Evolutionary conservation across 2,888 invertebrate genomes (phyloP).

Genomic region (Drosophila mimica): DNA sequence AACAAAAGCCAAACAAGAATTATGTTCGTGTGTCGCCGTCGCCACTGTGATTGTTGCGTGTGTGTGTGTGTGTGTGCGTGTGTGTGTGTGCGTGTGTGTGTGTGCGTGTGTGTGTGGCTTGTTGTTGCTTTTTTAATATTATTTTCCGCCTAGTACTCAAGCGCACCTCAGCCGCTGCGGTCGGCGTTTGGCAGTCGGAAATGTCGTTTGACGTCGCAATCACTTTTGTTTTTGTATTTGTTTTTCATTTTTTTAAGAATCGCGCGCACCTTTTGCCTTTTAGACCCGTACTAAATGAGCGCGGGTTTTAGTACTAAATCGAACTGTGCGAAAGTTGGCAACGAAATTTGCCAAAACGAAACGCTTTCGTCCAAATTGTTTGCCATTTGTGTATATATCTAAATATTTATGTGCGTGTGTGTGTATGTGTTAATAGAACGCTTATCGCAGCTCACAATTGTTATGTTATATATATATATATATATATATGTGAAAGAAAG

Average conservation of each 20-base stretch:
- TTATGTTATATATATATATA: slow-evolving; percentile 26
- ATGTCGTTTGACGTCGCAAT: slow-evolving; percentile 48
- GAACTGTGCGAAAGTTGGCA: slow-evolving; percentile 52
- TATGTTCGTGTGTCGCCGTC: slow-evolving; percentile 62
- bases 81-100: not conserved
- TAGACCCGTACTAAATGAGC: slow-evolving; percentile 47
- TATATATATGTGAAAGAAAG: slow-evolving; percentile 21
- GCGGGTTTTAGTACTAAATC: slow-evolving; percentile 48
- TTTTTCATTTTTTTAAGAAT: slow-evolving; percentile 1
- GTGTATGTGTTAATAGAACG: slow-evolving; percentile 30
- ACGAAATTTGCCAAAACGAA: slow-evolving; percentile 34
- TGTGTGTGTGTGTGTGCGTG: slow-evolving; percentile 10
- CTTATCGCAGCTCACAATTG: slow-evolving; percentile 54
- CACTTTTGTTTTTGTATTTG: slow-evolving; percentile 23
- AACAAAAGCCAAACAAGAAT: slow-evolving; percentile 52
- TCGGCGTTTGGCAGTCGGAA: slow-evolving; percentile 49
- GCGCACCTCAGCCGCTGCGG: slow-evolving; percentile 71
- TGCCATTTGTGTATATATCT: slow-evolving; percentile 20
- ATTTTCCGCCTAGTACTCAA: slow-evolving; percentile 61
- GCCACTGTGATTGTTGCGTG: slow-evolving; percentile 11
- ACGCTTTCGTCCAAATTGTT: slow-evolving; percentile 15
- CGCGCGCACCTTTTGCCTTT: slow-evolving; percentile 45
- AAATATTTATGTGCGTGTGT: slow-evolving; percentile 13
- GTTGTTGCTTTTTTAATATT: slow-evolving; percentile 21
- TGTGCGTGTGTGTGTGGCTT: slow-evolving; percentile 20